phyloP scores from a whole-genome alignment of 1,140 invertebrate genomes.

The Papilio helenus region DNA sequence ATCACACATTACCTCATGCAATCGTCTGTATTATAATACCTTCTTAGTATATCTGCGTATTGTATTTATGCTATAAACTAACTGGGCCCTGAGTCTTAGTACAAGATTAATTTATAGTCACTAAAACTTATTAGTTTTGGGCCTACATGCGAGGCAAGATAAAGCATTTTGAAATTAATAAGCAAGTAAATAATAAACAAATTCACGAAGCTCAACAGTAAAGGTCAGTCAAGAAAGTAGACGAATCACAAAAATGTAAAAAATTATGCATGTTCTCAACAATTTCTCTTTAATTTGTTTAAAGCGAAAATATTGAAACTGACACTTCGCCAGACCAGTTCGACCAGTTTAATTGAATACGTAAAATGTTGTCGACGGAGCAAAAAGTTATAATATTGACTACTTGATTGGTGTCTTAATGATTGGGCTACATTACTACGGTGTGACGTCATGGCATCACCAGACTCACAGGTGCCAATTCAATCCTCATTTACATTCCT shows the following conservation, averaged over 20 bases:
- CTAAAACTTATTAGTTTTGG: too few species aligned
- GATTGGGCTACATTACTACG: conserved; percentile 47
- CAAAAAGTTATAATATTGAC: conserved; percentile 46
- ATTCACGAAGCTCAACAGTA: background rate
- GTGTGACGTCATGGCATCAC: conserved; percentile 53
- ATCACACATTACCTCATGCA: conserved; percentile 31
- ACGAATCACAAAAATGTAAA: background rate
- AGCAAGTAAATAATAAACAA: background rate
- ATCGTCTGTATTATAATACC: background rate
- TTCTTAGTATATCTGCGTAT: background rate
- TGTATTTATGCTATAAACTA: background rate
- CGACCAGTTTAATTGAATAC: conserved; percentile 5
- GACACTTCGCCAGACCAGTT: background rate
- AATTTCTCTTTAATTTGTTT: conserved; percentile 16
- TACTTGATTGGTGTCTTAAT: conserved; percentile 45
- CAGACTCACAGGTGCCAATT: conserved; percentile 57
- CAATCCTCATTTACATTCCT: conserved; percentile 27
- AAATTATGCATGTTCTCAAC: background rate
- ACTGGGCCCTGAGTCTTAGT: background rate
- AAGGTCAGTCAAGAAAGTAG: conserved; percentile 7
- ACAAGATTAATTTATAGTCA: background rate
- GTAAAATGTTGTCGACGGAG: conserved; percentile 31
- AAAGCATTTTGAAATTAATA: too few species aligned
- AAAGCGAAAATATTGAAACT: conserved; percentile 9
- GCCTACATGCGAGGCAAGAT: too few species aligned